These are phyloP conservation scores for Monarcha castaneiventris DNA, from an alignment of 2,113 vertebrate genomes.

Conservation along the genomic window DNA sequence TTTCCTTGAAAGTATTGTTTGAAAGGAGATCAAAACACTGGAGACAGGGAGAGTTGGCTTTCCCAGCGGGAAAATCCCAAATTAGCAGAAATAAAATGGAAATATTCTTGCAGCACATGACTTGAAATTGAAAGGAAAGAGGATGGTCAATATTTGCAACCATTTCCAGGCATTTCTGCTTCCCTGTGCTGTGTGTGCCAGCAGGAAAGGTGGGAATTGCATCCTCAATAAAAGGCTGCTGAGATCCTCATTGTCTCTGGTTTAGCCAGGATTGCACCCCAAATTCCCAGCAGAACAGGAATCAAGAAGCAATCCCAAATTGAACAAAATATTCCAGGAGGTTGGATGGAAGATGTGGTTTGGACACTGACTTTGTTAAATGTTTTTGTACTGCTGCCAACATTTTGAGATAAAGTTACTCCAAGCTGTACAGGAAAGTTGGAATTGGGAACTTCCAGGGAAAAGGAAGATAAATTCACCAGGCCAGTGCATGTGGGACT, in stretches of 20 bases:
- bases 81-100: neutral
- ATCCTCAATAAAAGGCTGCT: neutral
- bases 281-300: neutral
- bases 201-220: neutral
- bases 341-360: neutral
- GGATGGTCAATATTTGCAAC: neutral
- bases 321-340: neutral
- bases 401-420: neutral
- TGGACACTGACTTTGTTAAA: neutral
- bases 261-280: neutral
- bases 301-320: neutral
- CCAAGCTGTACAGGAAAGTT: neutral
- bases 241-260: neutral
- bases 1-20: neutral
- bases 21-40: slow-evolving; percentile 6
- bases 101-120: neutral
- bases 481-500: too few species aligned
- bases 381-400: neutral
- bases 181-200: neutral
- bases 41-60: neutral
- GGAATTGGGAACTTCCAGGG: neutral
- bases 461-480: neutral
- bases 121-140: neutral
- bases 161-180: neutral
- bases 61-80: neutral